Base-by-base conservation (phyloP, 2,113 vertebrate genomes). In the Excalfactoria chinensis region DNA sequence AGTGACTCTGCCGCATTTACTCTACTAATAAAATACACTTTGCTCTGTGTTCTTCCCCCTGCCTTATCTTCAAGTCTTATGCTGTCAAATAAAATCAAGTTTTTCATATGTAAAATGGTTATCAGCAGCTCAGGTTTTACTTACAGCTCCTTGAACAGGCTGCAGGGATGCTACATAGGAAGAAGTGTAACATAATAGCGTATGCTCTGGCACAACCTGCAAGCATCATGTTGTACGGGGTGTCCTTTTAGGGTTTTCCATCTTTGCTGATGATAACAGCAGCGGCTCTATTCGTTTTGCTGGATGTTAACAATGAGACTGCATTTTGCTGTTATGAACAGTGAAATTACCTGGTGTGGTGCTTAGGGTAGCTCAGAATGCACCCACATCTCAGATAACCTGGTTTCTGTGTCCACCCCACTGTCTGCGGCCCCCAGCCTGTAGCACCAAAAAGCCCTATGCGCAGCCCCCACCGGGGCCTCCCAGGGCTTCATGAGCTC, bases 1-100 rank as follows among this genome's bases (percentile, higher is more conserved):
- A 83, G 89, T 94, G 92, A 84, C 83, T 91, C 87, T 96, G 72
- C 82, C 37, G 30, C 72, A 86, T 91, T 83, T 91, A 77, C 18
- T 92, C 11, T 11, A 53, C 56, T 67, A 89, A 86, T 81, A 84
- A 92, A 89, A 89, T 88, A 58, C 73, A 83, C 84, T 94, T 83
- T 77, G 69, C 63, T 67, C 72, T 60, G 12, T 41, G 64, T 77
- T 80, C 88, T 66, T 7, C 3, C 51, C 41, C 20, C 23, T 14
- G 28, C 69, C 85, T 91, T 68, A 64, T 93, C 70, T 60, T 91
- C 19, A 43, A 70, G 40, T 68, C 74, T 68, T 77, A 80, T 6
- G 28, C 60, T 75, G 64, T 77, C 82, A 83, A 93, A 68, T 80
- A 89, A 91, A 93, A 91, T 59, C 40, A 87, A 91, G 58, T 30